These are phyloP conservation scores for Apoderus coryli DNA, from an alignment of 2,888 invertebrate genomes.

Conservation along the genomic window DNA sequence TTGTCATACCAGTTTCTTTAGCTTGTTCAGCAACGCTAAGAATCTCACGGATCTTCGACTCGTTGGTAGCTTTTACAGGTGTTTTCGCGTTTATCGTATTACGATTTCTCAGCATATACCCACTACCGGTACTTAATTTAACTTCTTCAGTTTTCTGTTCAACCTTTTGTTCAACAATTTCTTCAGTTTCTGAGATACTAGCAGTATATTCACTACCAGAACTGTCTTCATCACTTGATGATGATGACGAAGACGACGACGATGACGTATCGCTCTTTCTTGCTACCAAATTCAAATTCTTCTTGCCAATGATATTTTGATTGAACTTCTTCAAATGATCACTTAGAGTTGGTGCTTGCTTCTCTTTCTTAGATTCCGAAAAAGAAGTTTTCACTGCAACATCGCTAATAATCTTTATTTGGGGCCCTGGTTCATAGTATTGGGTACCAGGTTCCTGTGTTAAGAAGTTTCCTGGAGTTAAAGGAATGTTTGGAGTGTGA, in stretches of 20 bases:
- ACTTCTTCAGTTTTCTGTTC: background rate
- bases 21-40: too few species aligned
- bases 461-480: constrained; percentile 28
- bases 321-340: constrained; percentile 20
- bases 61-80: constrained; percentile 6
- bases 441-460: constrained; percentile 22
- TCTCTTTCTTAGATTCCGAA: constrained; percentile 2
- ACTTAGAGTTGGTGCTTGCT: constrained; percentile 6
- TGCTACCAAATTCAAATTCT: constrained; percentile 26
- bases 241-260: constrained; percentile 7
- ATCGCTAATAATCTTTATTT: background rate
- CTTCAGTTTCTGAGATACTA: background rate
- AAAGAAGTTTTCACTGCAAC: background rate
- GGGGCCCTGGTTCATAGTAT: constrained; percentile 27
- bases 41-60: too few species aligned
- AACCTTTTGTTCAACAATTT: background rate
- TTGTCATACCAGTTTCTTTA: too few species aligned
- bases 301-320: constrained; percentile 24
- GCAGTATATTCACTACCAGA: too few species aligned
- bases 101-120: constrained; percentile 2
- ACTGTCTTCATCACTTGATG: background rate
- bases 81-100: background rate
- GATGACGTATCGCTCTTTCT: constrained; percentile 10
- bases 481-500: constrained; percentile 27
- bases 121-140: constrained; percentile 1